Evolutionary conservation across 2,113 vertebrate genomes (phyloP).

Genomic region (Machaerirhynchus nigripectus): DNA sequence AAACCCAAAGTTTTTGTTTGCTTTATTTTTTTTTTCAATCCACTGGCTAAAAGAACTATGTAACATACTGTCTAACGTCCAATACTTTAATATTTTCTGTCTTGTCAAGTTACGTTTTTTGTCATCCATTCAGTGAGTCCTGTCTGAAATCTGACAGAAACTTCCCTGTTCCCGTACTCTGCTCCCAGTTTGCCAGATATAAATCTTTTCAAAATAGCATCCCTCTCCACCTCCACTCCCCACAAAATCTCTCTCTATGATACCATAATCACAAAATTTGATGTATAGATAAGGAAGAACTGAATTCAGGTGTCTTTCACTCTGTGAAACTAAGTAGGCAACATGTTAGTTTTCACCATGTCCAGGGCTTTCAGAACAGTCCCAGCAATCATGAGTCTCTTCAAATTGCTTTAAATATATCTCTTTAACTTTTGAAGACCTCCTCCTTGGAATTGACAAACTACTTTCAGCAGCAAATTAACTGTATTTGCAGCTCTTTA

Average conservation of each 20-base stretch:
- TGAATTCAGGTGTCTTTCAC: background rate
- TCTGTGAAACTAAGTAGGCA: background rate
- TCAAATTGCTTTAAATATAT: background rate
- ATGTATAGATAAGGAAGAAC: background rate
- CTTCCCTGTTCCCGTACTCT: background rate
- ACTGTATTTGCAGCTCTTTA: background rate
- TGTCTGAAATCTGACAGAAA: background rate
- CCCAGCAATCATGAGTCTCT: background rate
- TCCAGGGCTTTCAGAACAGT: background rate
- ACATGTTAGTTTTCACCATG: background rate
- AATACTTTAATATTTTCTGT: background rate
- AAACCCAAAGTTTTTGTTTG: background rate
- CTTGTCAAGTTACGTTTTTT: background rate
- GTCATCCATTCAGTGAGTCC: background rate
- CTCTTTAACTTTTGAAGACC: background rate
- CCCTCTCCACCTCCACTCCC: background rate
- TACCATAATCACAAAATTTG: background rate
- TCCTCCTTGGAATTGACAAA: background rate
- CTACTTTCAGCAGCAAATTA: background rate
- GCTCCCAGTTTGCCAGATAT: background rate
- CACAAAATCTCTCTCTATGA: background rate
- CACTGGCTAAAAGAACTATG: background rate
- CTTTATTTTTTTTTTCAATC: background rate
- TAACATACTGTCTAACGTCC: background rate
- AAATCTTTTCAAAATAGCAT: background rate